Evolutionary conservation across 1,140 invertebrate species (phyloP).

Genomic region (Drosophila fuyamai): DNA sequence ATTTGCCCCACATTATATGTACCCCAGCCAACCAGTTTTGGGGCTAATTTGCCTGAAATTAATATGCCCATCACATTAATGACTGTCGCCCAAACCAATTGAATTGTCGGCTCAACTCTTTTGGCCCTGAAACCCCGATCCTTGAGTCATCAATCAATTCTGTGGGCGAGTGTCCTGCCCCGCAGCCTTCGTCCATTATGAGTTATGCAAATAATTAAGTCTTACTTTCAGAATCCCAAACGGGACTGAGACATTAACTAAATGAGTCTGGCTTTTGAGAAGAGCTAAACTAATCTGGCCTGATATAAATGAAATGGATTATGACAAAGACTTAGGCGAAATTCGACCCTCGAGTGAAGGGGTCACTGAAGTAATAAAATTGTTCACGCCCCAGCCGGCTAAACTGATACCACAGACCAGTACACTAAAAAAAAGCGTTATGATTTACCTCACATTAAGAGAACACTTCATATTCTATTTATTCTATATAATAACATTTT

Average conservation of each 20-base stretch:
- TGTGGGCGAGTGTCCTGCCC: conserved; percentile 30
- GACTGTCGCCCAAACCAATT: conserved; percentile 38
- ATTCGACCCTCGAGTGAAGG: neutral
- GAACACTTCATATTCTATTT: no score
- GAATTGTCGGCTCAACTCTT: conserved; percentile 41
- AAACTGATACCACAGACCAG: conserved; percentile 25
- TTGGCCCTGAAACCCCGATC: conserved; percentile 2
- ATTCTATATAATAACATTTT: no score
- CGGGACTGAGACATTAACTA: conserved; percentile 30
- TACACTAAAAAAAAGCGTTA: neutral
- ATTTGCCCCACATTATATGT: conserved; percentile 19
- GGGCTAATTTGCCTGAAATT: conserved; percentile 42
- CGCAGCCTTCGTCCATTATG: conserved; percentile 30
- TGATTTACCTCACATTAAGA: no score
- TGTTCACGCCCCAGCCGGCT: conserved; percentile 29
- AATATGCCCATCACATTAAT: conserved; percentile 57
- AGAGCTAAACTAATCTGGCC: conserved; percentile 23
- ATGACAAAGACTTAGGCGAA: conserved; percentile 11
- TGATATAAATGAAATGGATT: conserved; percentile 36
- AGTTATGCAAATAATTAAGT: conserved; percentile 64
- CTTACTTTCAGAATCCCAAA: conserved; percentile 5
- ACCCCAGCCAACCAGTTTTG: conserved; percentile 10
- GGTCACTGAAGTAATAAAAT: conserved; percentile 39
- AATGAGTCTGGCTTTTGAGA: conserved; percentile 41
- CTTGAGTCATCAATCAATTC: conserved; percentile 43